Conservation (phyloP, 2,888 invertebrate genomes). For the Lycaena phlaeas region DNA sequence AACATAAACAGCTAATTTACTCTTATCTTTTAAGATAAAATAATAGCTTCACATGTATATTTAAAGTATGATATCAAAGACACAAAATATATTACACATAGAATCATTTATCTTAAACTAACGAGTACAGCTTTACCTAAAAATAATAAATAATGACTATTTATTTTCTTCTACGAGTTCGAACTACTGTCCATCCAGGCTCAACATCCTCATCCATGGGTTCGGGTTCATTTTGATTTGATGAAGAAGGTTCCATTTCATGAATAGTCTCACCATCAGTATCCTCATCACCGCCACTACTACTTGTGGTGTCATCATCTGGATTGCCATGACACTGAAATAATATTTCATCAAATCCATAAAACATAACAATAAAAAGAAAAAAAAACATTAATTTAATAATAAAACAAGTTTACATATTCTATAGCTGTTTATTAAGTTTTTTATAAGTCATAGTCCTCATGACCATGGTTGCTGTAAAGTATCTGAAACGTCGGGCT, state of each 20-base stretch:
- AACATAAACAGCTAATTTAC: slow-evolving; percentile 1
- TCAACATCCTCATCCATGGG: slow-evolving; percentile 69
- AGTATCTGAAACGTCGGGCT: no score
- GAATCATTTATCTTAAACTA: neutral
- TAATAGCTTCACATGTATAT: slow-evolving; percentile 1
- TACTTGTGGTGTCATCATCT: slow-evolving; percentile 60
- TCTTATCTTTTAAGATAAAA: slow-evolving; percentile 4
- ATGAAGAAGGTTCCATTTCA: slow-evolving; percentile 25
- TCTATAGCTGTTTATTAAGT: no score
- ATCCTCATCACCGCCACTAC: slow-evolving; percentile 38
- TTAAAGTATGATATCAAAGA: neutral
- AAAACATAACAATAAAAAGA: slow-evolving; percentile 1
- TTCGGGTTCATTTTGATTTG: slow-evolving; percentile 33
- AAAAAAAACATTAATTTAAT: slow-evolving; percentile 1
- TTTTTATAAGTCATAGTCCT: no score
- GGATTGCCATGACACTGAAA: slow-evolving; percentile 59
- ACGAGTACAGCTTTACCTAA: neutral
- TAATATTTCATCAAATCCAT: no score
- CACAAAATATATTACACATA: neutral
- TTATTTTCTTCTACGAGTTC: slow-evolving; percentile 66
- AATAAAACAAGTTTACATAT: no score
- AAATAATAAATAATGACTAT: slow-evolving; percentile 7
- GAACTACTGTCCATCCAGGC: slow-evolving; percentile 79
- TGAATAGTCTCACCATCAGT: slow-evolving; percentile 11
- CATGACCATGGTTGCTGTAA: no score